Percentiles rank a stretch among this genome's conserved stretches.
These are phyloP conservation scores for Cossypha niveicapilla DNA, from an alignment of 2,797 vertebrate genomes.

Conservation along the genomic window DNA sequence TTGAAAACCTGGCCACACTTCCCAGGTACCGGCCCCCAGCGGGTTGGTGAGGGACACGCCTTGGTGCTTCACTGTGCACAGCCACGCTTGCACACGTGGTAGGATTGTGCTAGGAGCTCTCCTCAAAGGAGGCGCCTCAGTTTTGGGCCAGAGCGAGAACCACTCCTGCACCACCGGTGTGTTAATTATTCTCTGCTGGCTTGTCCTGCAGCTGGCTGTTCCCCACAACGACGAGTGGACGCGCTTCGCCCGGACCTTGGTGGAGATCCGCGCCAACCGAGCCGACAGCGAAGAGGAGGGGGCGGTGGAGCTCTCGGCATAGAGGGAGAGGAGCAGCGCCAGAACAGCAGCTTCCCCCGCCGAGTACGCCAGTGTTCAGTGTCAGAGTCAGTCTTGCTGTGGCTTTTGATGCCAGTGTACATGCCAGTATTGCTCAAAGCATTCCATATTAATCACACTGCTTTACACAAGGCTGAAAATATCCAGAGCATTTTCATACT, in stretches of 20 bases:
- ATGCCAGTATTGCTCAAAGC: slow-evolving; percentile 51
- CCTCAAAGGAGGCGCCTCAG: not conserved
- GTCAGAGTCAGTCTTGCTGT: slow-evolving; percentile 44
- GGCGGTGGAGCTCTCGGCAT: slow-evolving; percentile 85
- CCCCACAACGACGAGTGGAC: slow-evolving; percentile 91
- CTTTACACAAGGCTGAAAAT: slow-evolving; percentile 47
- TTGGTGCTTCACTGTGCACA: fast-evolving
- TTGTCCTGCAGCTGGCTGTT: slow-evolving; percentile 82
- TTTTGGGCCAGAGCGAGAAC: not conserved
- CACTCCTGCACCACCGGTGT: fast-evolving
- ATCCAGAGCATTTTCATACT: slow-evolving; percentile 66
- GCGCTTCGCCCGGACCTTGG: slow-evolving; percentile 87
- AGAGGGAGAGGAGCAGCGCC: slow-evolving; percentile 20
- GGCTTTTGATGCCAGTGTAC: slow-evolving; percentile 49
- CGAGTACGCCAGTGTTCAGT: not conserved
- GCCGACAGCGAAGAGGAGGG: slow-evolving; percentile 92
- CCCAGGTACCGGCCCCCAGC: fast-evolving
- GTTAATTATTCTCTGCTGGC: not conserved
- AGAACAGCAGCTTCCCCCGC: not conserved
- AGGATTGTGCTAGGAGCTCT: fast-evolving
- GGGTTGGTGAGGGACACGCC: fast-evolving
- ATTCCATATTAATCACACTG: slow-evolving; percentile 23
- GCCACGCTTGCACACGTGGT: not conserved
- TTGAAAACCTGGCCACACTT: not conserved
- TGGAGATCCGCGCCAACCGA: slow-evolving; percentile 92